Conservation (phyloP, 1,140 invertebrate genomes). For the Notospermus geniculatus region DNA sequence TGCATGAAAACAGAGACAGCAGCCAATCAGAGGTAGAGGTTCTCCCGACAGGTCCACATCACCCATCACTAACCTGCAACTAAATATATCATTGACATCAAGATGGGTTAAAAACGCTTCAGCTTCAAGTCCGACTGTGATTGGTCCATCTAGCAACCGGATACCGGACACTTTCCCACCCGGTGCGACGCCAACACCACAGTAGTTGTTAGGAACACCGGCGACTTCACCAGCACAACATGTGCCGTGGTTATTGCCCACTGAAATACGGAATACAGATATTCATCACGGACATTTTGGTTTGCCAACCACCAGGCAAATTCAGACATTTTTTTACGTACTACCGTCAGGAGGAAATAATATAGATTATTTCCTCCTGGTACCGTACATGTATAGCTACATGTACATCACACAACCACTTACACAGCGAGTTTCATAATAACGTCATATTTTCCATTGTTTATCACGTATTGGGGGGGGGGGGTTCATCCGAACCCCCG, state of each 20-base stretch:
- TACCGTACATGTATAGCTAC: too few species aligned
- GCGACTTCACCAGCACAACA: constrained; percentile 56
- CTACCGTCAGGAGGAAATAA: background rate
- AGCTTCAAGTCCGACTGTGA: constrained; percentile 57
- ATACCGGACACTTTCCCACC: constrained; percentile 49
- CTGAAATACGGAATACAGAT: constrained; percentile 25
- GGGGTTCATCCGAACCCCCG: too few species aligned
- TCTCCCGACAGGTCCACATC: too few species aligned
- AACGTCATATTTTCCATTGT: too few species aligned
- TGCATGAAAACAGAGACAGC: too few species aligned
- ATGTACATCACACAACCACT: too few species aligned
- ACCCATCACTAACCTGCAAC: constrained; percentile 62
- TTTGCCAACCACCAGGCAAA: background rate
- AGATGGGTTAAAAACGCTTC: constrained; percentile 52
- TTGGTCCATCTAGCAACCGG: constrained; percentile 53
- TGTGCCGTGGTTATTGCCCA: constrained; percentile 51
- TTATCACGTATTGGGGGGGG: too few species aligned
- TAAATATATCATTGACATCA: constrained; percentile 55
- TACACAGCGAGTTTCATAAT: too few species aligned
- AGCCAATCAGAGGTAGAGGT: too few species aligned
- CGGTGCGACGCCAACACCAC: constrained; percentile 54
- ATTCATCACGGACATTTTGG: constrained; percentile 1
- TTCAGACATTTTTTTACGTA: background rate
- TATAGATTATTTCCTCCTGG: too few species aligned
- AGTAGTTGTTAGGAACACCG: constrained; percentile 49